phyloP scores from a whole-genome alignment of 2,113 vertebrate species.

The Patagioenas fasciata region DNA sequence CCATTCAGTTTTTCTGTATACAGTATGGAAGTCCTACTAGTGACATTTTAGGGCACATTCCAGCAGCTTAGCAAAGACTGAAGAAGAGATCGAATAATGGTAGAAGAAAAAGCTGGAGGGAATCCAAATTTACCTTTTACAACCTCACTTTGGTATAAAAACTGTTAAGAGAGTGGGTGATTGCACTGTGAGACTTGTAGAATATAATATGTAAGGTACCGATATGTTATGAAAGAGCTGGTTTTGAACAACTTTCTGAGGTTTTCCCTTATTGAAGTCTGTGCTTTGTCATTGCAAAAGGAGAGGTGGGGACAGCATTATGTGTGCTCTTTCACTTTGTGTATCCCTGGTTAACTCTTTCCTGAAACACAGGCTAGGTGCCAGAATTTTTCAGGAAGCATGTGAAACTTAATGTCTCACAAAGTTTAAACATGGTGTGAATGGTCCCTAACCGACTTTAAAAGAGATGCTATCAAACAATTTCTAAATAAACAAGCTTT shows the following conservation, averaged over 20 bases:
- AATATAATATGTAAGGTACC: background rate
- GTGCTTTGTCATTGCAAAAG: background rate
- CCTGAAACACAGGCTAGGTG: background rate
- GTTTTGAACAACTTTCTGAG: background rate
- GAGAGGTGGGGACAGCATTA: background rate
- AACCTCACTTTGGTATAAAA: background rate
- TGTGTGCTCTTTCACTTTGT: background rate
- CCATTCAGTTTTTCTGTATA: background rate
- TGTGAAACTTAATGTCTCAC: background rate
- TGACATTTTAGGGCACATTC: background rate
- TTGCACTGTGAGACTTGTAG: background rate
- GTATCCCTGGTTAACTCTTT: constrained; percentile 12
- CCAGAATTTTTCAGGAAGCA: constrained; percentile 10
- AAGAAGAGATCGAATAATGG: background rate
- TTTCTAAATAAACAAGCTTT: background rate
- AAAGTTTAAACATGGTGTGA: background rate
- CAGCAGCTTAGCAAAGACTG: background rate
- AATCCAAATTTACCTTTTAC: background rate
- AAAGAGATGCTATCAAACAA: background rate
- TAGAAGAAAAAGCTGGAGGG: background rate
- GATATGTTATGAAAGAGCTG: background rate
- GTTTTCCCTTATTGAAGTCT: background rate
- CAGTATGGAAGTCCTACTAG: background rate
- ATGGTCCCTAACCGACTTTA: background rate
- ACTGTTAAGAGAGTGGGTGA: background rate